Evolutionary conservation across 2,113 vertebrate species (phyloP), one percentile per base, ranked within the genome.

Genomic region (Hylia prasina): DNA sequence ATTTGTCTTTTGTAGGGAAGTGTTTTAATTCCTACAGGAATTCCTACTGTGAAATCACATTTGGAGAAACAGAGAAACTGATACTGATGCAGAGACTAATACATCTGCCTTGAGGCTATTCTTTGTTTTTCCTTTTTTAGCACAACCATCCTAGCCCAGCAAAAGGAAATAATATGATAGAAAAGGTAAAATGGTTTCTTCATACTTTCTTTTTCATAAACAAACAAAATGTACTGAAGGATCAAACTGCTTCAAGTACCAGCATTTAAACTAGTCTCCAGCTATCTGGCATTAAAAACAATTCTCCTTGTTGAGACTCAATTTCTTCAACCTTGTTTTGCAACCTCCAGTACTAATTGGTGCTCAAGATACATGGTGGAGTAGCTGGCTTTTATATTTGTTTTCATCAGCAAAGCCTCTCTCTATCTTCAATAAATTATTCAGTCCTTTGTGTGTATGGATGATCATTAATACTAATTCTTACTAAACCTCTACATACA

Each of bases 21-120:
- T 56, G 79, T 96, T 94, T 94, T 83, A 71, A 80, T 61, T 94
- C 93, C 97, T 94, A n/a, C 48, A 51, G 87, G 91, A 92, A 93
- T 93, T 94, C 70, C 69, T 94, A 72, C 69, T 89, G 60, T 91
- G 92, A 87, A 94, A 72, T 79, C 57, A 47, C 65, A 96, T 97
- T 64, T 85, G 40, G 60, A 91, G 81, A 83, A 81, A 63, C 56
- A 84, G 60, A 68, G 40, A 64, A 85, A 76, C 56, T 44, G 87
- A 72, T 84, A 54, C 15, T 69, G 73, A 66, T 61, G 51, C n/a
- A 50, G 44, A 92, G 40, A 60, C 47, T 71, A 56, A 60, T 68
- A 31, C 33, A 54, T 50, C 90, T 95, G 48, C 89, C 93, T 89
- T 82, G n/a, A 60, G 64, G 86, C 42, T 90, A 61, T 58, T 81